Evolutionary conservation across 2,888 invertebrate genomes (phyloP).

Genomic region (Abscondita cerata): DNA sequence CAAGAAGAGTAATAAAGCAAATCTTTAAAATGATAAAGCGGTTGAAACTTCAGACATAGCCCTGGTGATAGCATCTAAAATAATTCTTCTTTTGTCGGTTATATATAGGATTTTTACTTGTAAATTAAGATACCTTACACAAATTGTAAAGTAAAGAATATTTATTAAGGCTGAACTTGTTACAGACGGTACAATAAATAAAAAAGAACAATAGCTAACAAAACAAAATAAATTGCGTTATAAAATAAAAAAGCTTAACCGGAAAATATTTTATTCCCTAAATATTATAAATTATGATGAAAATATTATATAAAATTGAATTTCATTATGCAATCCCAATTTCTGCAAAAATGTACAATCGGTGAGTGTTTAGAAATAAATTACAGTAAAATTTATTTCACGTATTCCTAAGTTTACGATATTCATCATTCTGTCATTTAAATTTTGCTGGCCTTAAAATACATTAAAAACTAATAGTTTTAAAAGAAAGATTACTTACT

Average conservation of each 20-base stretch:
- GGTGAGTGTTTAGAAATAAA: no score
- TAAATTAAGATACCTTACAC: neutral
- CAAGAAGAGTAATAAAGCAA: constrained; percentile 9
- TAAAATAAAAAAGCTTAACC: constrained; percentile 1
- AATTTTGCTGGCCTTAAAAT: no score
- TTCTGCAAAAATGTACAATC: no score
- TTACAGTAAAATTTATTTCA: no score
- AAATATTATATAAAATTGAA: no score
- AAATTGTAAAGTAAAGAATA: constrained; percentile 4
- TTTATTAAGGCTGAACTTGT: neutral
- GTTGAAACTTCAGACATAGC: constrained; percentile 3
- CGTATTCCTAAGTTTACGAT: no score
- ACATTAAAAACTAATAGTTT: no score
- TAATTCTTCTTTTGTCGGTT: neutral
- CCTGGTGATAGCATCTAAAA: neutral
- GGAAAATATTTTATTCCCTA: constrained; percentile 3
- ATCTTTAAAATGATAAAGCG: constrained; percentile 11
- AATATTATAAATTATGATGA: no score
- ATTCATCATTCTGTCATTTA: no score
- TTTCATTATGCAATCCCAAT: no score
- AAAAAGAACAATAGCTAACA: constrained; percentile 6
- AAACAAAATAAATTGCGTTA: constrained; percentile 9
- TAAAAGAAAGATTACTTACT: no score
- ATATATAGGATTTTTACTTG: neutral
- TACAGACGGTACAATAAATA: constrained; percentile 6